Conservation (phyloP, 2,888 invertebrate genomes). For the Philhelius pedissequus region DNA sequence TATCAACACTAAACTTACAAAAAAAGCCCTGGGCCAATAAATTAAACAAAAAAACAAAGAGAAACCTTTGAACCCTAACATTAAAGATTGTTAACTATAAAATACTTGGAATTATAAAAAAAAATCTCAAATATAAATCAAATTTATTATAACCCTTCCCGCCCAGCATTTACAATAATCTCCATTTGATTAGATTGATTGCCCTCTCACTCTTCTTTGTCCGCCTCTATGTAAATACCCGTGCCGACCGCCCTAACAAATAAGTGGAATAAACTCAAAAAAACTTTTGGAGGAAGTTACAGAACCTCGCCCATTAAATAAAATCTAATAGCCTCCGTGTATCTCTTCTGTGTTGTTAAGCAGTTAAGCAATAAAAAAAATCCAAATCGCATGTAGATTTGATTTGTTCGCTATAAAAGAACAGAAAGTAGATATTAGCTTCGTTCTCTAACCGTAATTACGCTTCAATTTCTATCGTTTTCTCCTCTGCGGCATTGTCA, state of each 20-base stretch:
- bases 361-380: conserved; percentile 7
- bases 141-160: conserved; percentile 49
- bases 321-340: conserved; percentile 39
- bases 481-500: neutral
- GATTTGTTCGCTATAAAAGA: conserved; percentile 28
- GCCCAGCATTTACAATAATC: conserved; percentile 50
- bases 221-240: conserved; percentile 17
- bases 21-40: neutral
- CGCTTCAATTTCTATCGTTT: neutral
- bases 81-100: neutral
- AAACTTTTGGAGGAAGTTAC: conserved; percentile 22
- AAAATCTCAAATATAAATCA: conserved; percentile 22
- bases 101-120: neutral
- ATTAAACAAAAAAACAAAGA: neutral
- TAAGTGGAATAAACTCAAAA: neutral
- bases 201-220: conserved; percentile 4
- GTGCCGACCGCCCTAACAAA: neutral
- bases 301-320: conserved; percentile 44
- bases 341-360: neutral
- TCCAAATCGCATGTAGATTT: conserved; percentile 37
- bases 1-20: neutral
- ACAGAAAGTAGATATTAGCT: conserved; percentile 14
- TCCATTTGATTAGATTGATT: conserved; percentile 52
- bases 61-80: neutral
- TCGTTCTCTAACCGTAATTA: conserved; percentile 32